A percentile compares a stretch with the other conserved stretches of the same genome.
These are phyloP conservation scores for Episyrphus balteatus DNA, from an alignment of 1,140 invertebrate genomes.

Conservation along the genomic window DNA sequence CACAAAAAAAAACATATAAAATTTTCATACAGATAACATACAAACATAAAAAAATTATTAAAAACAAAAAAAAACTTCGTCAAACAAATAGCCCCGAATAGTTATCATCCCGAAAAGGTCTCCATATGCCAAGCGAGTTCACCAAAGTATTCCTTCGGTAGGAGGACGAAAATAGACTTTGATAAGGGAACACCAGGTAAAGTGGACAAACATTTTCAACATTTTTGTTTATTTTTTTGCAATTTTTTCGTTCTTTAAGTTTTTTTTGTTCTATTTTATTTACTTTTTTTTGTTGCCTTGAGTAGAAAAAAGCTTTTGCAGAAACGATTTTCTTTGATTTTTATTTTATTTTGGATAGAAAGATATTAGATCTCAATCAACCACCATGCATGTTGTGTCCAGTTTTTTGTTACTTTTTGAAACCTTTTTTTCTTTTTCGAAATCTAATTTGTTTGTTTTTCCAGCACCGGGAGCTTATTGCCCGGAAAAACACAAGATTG, in stretches of 20 bases:
- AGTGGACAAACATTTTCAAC: not conserved
- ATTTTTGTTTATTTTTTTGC: not conserved
- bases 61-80: slow-evolving; percentile 13
- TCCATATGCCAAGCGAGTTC: slow-evolving; percentile 44
- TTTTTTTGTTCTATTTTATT: too few species aligned
- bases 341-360: too few species aligned
- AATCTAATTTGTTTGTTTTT: slow-evolving; percentile 19
- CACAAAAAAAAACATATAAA: slow-evolving; percentile 3
- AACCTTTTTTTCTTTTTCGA: slow-evolving; percentile 34
- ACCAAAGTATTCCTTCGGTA: slow-evolving; percentile 37
- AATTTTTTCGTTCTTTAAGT: too few species aligned
- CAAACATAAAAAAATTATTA: not conserved
- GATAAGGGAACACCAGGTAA: slow-evolving; percentile 39
- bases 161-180: slow-evolving; percentile 35
- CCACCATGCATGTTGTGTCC: too few species aligned
- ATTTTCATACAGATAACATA: not conserved
- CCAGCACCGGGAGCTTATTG: slow-evolving; percentile 50
- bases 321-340: too few species aligned
- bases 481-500: slow-evolving; percentile 51
- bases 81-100: slow-evolving; percentile 41
- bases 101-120: slow-evolving; percentile 50
- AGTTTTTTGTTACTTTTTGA: not conserved
- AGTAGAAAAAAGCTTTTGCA: too few species aligned
- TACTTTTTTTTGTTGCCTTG: too few species aligned
- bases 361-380: too few species aligned